A percentile compares a stretch with the other conserved stretches of the same genome.
phyloP scores from a whole-genome alignment of 2,888 invertebrate genomes.

The Tenthredo livida region DNA sequence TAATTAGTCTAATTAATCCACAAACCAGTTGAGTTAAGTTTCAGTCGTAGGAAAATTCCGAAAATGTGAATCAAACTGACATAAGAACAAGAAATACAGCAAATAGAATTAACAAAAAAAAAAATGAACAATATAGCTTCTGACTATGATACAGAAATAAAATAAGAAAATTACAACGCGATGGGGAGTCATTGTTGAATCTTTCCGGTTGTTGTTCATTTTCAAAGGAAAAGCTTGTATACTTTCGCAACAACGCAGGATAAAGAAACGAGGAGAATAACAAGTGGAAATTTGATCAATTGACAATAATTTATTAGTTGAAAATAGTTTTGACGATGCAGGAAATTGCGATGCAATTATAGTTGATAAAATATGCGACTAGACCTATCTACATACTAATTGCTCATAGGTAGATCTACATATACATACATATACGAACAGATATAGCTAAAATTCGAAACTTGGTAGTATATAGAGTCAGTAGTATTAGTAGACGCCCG shows the following conservation, averaged over 20 bases:
- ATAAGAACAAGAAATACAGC: background rate
- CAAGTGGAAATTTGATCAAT: too few species aligned
- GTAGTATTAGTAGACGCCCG: background rate
- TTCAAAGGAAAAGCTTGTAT: too few species aligned
- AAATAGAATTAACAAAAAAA: background rate
- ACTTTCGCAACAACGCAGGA: too few species aligned
- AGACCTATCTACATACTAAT: background rate
- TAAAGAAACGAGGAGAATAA: background rate
- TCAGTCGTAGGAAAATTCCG: background rate
- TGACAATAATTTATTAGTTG: background rate
- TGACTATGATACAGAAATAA: background rate
- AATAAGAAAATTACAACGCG: background rate
- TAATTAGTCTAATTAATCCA: constrained; percentile 73
- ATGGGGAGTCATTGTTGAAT: background rate
- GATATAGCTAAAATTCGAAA: background rate
- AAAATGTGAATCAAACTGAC: background rate
- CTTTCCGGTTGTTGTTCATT: background rate
- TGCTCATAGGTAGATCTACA: background rate
- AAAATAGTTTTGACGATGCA: background rate
- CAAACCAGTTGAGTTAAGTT: constrained; percentile 48
- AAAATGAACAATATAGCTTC: background rate
- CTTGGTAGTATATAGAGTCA: background rate
- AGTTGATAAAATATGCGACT: background rate
- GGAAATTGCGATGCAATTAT: background rate
- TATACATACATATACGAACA: background rate